Percentiles rank a stretch among this genome's conserved stretches.
These are phyloP conservation scores for Clusia tigrina DNA, from an alignment of 2,888 invertebrate genomes.

Conservation along the genomic window DNA sequence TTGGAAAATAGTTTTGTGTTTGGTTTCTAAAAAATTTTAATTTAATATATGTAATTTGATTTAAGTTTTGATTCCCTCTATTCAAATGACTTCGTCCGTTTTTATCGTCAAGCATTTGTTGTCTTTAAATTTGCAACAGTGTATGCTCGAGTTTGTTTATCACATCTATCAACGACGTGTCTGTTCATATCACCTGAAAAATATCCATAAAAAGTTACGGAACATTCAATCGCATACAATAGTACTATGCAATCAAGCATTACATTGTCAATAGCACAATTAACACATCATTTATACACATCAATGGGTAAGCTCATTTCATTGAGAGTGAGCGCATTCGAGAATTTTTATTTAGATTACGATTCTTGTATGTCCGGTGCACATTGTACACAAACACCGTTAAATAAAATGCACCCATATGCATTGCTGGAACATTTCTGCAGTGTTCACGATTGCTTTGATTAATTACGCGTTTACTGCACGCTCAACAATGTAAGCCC, in stretches of 20 bases:
- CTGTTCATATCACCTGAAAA: too few relatives aligned
- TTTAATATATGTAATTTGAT: too few relatives aligned
- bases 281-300: constrained; percentile 23
- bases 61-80: too few relatives aligned
- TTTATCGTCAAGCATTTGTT: too few relatives aligned
- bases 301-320: constrained; percentile 6
- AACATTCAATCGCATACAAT: too few relatives aligned
- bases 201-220: too few relatives aligned
- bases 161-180: too few relatives aligned
- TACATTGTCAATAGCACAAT: constrained; percentile 21
- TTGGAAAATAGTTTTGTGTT: too few relatives aligned
- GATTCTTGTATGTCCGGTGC: not conserved
- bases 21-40: too few relatives aligned
- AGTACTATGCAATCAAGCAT: constrained; percentile 6
- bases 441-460: constrained; percentile 30
- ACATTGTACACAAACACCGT: not conserved
- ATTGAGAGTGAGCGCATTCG: not conserved
- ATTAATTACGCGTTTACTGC: constrained; percentile 51
- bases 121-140: too few relatives aligned
- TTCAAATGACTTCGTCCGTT: too few relatives aligned
- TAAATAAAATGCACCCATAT: not conserved
- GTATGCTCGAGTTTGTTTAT: too few relatives aligned
- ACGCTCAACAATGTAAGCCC: constrained; percentile 46
- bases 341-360: not conserved
- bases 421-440: not conserved